A percentile compares a stretch with the other conserved stretches of the same genome.
Evolutionary conservation across 2,888 invertebrate genomes (phyloP).

Genomic region (Acleris laterana): DNA sequence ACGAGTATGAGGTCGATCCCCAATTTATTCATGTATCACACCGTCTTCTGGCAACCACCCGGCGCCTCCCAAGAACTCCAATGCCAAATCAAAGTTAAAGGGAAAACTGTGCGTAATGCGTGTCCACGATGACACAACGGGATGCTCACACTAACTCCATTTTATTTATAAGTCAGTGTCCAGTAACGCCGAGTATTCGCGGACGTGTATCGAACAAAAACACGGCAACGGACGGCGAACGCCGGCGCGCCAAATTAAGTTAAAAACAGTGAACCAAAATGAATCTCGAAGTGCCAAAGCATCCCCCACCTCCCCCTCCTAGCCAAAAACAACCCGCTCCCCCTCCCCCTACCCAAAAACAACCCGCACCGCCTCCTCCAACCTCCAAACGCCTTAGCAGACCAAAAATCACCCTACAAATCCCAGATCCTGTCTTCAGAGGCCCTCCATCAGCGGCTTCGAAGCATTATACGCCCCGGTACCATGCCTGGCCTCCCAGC

Average conservation of each 20-base stretch:
- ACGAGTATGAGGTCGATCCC: background rate
- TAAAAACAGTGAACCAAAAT: slow-evolving; percentile 49
- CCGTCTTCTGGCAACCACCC: background rate
- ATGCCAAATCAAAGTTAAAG: slow-evolving; percentile 27
- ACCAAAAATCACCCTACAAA: slow-evolving; percentile 81
- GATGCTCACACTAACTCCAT: slow-evolving; percentile 59
- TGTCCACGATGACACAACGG: slow-evolving; percentile 68
- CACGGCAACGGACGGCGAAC: slow-evolving; percentile 42
- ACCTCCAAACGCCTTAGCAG: slow-evolving; percentile 63
- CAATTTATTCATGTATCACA: background rate
- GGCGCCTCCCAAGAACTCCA: slow-evolving; percentile 3
- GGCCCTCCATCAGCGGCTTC: slow-evolving; percentile 56
- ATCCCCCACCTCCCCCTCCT: slow-evolving; percentile 43
- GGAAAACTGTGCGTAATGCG: slow-evolving; percentile 34
- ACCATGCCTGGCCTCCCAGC: slow-evolving; percentile 58
- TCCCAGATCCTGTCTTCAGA: slow-evolving; percentile 60
- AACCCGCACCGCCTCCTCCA: slow-evolving; percentile 62
- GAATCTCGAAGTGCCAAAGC: slow-evolving; percentile 55
- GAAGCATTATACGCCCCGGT: slow-evolving; percentile 55
- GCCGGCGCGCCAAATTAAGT: slow-evolving; percentile 54
- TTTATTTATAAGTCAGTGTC: slow-evolving; percentile 81
- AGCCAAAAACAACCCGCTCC: slow-evolving; percentile 39
- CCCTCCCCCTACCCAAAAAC: slow-evolving; percentile 58
- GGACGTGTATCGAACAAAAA: slow-evolving; percentile 58
- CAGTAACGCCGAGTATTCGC: slow-evolving; percentile 62